phyloP scores from a whole-genome alignment of 1,140 invertebrate genomes.

The Bombus sylvicola region DNA sequence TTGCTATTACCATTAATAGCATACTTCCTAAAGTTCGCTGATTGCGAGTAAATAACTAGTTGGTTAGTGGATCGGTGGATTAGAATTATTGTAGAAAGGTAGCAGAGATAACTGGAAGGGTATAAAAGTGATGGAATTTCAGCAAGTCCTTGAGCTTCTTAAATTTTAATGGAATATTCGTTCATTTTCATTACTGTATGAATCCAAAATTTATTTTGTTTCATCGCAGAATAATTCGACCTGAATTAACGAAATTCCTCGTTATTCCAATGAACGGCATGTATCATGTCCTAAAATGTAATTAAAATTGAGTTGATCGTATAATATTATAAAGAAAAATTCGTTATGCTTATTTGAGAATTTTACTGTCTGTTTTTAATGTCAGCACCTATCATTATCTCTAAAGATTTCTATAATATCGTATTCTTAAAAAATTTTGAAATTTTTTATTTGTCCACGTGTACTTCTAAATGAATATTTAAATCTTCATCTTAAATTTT shows the following conservation, averaged over 20 bases:
- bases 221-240: not conserved
- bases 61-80: constrained; percentile 5
- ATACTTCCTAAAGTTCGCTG: constrained; percentile 50
- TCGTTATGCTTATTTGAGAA: too few species aligned
- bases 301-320: not conserved
- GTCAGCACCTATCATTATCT: too few species aligned
- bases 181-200: not conserved
- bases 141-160: not conserved
- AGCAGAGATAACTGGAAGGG: not conserved
- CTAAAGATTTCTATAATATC: too few species aligned
- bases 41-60: constrained; percentile 52
- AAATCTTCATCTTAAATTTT: too few species aligned
- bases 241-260: not conserved
- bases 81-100: constrained; percentile 57
- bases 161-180: constrained; percentile 18
- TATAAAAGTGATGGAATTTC: constrained; percentile 21
- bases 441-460: too few species aligned
- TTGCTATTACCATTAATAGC: constrained; percentile 45
- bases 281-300: too few species aligned
- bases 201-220: not conserved
- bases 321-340: too few species aligned
- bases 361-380: too few species aligned
- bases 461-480: too few species aligned
- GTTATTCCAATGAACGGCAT: not conserved
- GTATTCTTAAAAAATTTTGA: too few species aligned